phyloP scores from a whole-genome alignment of 2,888 invertebrate genomes.

The Scaptomyza cyrtandrae region DNA sequence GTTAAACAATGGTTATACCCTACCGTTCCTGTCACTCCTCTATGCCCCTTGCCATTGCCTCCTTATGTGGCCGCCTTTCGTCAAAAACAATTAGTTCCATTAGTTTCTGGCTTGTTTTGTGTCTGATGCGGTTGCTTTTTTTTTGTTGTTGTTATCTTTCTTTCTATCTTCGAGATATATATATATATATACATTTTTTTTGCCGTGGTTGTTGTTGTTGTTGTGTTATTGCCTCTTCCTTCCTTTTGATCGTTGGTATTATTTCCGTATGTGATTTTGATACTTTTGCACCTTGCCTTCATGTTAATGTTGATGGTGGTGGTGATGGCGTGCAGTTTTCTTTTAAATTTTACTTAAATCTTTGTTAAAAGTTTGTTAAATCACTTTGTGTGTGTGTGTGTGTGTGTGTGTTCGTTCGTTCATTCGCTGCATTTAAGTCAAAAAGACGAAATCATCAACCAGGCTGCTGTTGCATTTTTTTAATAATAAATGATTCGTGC shows the following conservation, averaged over 20 bases:
- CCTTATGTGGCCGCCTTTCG: slow-evolving; percentile 72
- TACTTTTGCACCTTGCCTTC: slow-evolving; percentile 42
- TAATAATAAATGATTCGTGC: slow-evolving; percentile 44
- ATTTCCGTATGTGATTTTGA: slow-evolving; percentile 68
- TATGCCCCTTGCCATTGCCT: not conserved
- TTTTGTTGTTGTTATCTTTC: slow-evolving; percentile 12
- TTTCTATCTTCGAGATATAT: slow-evolving; percentile 6
- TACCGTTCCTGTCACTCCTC: not conserved
- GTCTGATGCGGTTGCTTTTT: slow-evolving; percentile 21
- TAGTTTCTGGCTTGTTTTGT: slow-evolving; percentile 61
- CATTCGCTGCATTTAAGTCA: slow-evolving; percentile 7
- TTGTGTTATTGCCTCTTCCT: slow-evolving; percentile 64
- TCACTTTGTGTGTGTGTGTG: slow-evolving; percentile 7
- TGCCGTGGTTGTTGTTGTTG: slow-evolving; percentile 8
- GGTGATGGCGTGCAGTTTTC: slow-evolving; percentile 34
- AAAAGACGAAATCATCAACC: slow-evolving; percentile 3
- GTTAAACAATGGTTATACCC: slow-evolving; percentile 50
- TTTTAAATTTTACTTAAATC: slow-evolving; percentile 57
- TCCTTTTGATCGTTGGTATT: slow-evolving; percentile 55
- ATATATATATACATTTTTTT: not conserved
- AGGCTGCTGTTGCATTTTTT: slow-evolving; percentile 17
- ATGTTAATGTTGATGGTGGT: too few relatives aligned
- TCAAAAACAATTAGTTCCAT: slow-evolving; percentile 74
- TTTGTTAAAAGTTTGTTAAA: slow-evolving; percentile 59
- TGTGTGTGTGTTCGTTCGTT: too few relatives aligned